A percentile compares a stretch with the other conserved stretches of the same genome.
Evolutionary conservation across 2,797 vertebrate species (phyloP).

Genomic region (Ibycter americanus): DNA sequence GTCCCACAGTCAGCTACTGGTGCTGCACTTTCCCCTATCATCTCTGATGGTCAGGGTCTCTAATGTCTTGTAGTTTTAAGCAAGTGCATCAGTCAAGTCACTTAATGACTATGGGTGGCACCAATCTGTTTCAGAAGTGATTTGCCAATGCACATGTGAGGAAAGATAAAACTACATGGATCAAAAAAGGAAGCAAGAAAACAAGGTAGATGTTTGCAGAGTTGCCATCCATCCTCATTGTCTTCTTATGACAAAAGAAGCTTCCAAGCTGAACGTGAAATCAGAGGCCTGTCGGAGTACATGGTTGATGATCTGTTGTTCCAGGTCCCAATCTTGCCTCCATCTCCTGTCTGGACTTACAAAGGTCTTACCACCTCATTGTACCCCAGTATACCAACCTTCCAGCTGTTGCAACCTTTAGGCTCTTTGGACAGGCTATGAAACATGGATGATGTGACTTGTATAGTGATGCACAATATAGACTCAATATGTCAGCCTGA

Average conservation of each 20-base stretch:
- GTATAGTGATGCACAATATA: background rate
- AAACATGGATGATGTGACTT: background rate
- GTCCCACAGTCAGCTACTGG: background rate
- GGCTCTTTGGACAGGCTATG: background rate
- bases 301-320: background rate
- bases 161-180: background rate
- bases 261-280: background rate
- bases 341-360: background rate
- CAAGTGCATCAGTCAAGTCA: background rate
- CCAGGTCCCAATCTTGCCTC: background rate
- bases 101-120: background rate
- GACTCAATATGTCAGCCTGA: background rate
- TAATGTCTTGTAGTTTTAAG: background rate
- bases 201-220: background rate
- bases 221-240: background rate
- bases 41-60: background rate
- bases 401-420: background rate
- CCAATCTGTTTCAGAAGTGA: background rate
- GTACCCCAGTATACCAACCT: background rate
- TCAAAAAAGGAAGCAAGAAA: background rate
- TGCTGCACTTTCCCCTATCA: background rate
- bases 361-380: background rate
- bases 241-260: background rate
- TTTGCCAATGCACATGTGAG: background rate
- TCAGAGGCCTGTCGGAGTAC: background rate